These are phyloP conservation scores for Megalops cyprinoides DNA, from an alignment of 2,797 vertebrate genomes.

Conservation along the genomic window DNA sequence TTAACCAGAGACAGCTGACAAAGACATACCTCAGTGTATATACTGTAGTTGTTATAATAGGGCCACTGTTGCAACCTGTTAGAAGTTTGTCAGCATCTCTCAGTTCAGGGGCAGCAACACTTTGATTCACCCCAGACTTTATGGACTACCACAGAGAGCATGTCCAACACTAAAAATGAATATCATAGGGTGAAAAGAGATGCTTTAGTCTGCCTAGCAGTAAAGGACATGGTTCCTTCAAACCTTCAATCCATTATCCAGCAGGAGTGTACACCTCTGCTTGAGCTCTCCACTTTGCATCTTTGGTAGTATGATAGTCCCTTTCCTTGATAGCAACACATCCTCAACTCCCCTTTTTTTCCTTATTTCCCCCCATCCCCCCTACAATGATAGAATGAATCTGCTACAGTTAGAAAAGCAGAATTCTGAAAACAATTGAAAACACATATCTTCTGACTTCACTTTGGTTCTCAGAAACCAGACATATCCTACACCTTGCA, in stretches of 20 bases:
- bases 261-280: background rate
- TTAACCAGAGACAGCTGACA: background rate
- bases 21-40: background rate
- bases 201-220: background rate
- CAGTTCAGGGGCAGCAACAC: background rate
- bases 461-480: no score
- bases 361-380: no score
- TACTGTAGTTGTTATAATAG: background rate
- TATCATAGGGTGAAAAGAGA: no score
- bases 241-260: background rate
- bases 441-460: no score
- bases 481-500: no score
- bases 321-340: background rate
- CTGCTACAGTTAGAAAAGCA: no score
- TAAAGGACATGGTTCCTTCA: background rate
- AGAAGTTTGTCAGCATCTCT: background rate
- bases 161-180: no score
- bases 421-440: no score
- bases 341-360: background rate
- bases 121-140: background rate
- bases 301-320: background rate
- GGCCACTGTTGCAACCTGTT: background rate
- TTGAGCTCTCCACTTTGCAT: background rate
- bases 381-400: no score
- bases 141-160: background rate